Base-by-base conservation (phyloP, 2,797 vertebrate genomes). In the Sitta carolinensis region DNA sequence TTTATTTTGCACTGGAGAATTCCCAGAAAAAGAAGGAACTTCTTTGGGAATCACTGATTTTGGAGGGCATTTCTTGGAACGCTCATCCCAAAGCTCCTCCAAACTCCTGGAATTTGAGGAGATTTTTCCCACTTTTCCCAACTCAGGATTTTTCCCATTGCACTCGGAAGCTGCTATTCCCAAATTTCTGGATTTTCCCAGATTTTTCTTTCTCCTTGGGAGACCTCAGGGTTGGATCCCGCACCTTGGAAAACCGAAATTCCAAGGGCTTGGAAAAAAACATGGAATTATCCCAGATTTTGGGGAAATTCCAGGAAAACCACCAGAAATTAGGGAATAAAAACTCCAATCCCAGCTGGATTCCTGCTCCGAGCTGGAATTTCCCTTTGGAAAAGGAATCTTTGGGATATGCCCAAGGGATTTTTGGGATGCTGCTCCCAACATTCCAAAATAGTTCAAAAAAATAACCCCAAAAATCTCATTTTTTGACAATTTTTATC, bases 201-300 rank as follows among this genome's bases (percentile, higher is more conserved):
- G 5, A 11, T 70, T 54, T 70, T 54, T 19, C 15, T 54, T 70
- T 54, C 4, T 26, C 38, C 10, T 42, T 26, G 68, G 36, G 50
- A 54, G 29, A 54, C 16, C 67, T 70, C 67, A 26, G 67, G 50
- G 50, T 1, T 54, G 38, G 38, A 70, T 42, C 50, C 30, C 10
- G 11, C 30, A 26, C 50, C 42, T 64, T 19, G 20, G 40, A 40
- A 13, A 40, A 40, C 14, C 40, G 36, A 38, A 42, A 42, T 42
- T 70, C 50, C 4, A 2, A 50, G 16, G 36, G 48, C 7, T 42
- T 42, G 38, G 50, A 14, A 32, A 32, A 52, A 52, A 52, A 2
- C 21, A 25, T 0, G 5, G 22, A 52, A n/a, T 52, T 70, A 3
- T 42, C 50, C 22, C 1, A 2, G 22, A n/a, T 42, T 54, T 54